Evolutionary conservation across 2,888 invertebrate genomes (phyloP).

Genomic region (Agrochola litura): DNA sequence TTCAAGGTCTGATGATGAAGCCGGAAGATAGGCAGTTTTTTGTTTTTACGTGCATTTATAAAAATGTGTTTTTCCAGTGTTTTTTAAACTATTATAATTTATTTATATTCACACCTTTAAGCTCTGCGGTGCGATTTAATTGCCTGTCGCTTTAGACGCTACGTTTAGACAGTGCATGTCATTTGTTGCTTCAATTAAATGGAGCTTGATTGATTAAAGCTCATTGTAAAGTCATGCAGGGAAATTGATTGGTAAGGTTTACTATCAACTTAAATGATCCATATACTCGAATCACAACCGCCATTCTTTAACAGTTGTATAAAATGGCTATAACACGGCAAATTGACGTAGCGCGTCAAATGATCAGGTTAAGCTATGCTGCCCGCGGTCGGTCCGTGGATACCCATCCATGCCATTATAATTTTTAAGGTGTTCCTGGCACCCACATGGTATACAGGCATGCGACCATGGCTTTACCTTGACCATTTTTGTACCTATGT

Average conservation of each 20-base stretch:
- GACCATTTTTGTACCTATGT: too few species aligned
- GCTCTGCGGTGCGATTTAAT: background rate
- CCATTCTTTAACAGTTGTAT: background rate
- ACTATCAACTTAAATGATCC: background rate
- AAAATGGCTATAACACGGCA: background rate
- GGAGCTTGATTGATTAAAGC: background rate
- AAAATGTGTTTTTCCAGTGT: too few species aligned
- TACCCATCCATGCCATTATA: too few species aligned
- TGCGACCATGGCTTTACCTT: too few species aligned
- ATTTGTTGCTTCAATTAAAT: background rate
- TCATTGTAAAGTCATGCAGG: background rate
- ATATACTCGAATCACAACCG: background rate
- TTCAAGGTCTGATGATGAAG: too few species aligned
- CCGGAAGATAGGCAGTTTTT: too few species aligned
- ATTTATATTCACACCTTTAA: background rate
- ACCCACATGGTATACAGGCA: too few species aligned
- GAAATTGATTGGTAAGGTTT: background rate
- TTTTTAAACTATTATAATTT: too few species aligned
- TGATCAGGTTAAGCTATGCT: background rate
- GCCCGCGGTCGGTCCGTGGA: background rate
- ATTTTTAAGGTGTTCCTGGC: too few species aligned
- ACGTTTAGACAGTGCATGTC: background rate
- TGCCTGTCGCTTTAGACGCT: background rate
- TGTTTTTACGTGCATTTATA: too few species aligned
- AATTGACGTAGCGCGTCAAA: background rate